Evolutionary conservation across 1,140 invertebrate species (phyloP), one percentile per base, ranked within the genome.

Genomic region (Phenacoccus solenopsis): DNA sequence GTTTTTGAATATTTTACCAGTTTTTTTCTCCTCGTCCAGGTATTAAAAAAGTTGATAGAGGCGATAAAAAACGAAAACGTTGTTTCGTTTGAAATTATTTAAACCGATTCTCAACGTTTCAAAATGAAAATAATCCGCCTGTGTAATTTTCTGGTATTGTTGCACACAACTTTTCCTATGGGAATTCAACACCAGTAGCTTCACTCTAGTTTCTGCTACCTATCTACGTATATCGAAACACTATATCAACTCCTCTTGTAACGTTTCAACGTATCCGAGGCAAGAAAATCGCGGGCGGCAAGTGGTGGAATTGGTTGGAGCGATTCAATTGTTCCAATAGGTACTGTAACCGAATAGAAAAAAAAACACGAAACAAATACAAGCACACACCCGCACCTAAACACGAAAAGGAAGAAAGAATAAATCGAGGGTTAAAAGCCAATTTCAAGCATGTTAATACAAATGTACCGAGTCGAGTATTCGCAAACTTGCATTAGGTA

Each of bases 111-210:
- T 64, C 59, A 64, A 64, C 25, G 59, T 64, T 64, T 64, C 22
- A 64, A 64, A 64, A 64, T 64, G 59, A 64, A 64, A 64, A 64
- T 64, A 64, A 64, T 64, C 22, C 59, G 25, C 59, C 22, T 64
- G 59, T 27, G 59, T 64, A 64, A 64, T 64, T 64, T 64, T 64
- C 59, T 64, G 59, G 59, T 64, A 64, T 64, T 64, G 59, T 64
- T 64, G 2, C 59, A 27, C 25, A 24, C 59, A 64, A 64, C 59
- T 25, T 24, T 64, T 64, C 59, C 59, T 64, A 10, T 64, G 59
- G 59, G 59, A 64, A 24, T 64, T 64, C 16, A 64, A 27, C 38
- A n/a, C 20, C 21, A 64, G 59, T 27, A 64, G 59, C 3, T 64
- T 64, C 38, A n/a, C n/a, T n/a, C n/a, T n/a, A n/a, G n/a, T n/a